A percentile compares a stretch with the other conserved stretches of the same genome.
phyloP scores from a whole-genome alignment of 2,113 vertebrate species.

The Macaca mulatta region DNA sequence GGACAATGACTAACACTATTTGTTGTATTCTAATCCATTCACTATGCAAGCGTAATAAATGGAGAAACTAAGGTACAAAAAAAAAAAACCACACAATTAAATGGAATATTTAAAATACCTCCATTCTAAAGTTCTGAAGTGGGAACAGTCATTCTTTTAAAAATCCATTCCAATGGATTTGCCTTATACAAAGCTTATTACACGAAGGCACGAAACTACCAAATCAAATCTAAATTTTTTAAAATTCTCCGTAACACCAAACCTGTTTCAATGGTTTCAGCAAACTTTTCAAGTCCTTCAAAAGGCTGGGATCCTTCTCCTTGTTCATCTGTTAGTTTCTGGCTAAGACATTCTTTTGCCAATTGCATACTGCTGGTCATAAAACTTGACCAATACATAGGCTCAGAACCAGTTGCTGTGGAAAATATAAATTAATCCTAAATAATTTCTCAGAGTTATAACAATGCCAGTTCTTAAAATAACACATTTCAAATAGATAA shows the following conservation, averaged over 20 bases:
- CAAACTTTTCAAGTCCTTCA: slow-evolving; percentile 98
- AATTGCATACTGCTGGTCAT: slow-evolving; percentile 99
- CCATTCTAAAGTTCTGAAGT: slow-evolving; percentile 1
- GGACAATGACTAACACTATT: neutral
- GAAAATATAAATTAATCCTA: slow-evolving; percentile 55
- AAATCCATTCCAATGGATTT: neutral
- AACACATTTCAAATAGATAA: neutral
- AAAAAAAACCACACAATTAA: neutral
- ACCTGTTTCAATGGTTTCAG: slow-evolving; percentile 99
- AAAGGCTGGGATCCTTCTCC: slow-evolving; percentile 96
- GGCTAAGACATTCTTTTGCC: slow-evolving; percentile 97
- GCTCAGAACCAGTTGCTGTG: slow-evolving; percentile 93
- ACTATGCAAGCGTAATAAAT: neutral
- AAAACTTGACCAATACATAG: slow-evolving; percentile 99
- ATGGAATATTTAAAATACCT: neutral
- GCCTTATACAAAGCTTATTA: neutral
- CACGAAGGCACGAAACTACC: neutral
- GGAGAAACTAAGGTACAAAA: neutral
- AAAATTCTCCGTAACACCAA: slow-evolving; percentile 48
- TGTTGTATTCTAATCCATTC: neutral
- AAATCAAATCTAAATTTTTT: neutral
- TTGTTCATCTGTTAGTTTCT: slow-evolving; percentile 96
- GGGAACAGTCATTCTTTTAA: neutral
- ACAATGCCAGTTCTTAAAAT: slow-evolving; percentile 26
- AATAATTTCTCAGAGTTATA: neutral